Conservation (phyloP, 2,113 vertebrate species). For the Grus americana region DNA sequence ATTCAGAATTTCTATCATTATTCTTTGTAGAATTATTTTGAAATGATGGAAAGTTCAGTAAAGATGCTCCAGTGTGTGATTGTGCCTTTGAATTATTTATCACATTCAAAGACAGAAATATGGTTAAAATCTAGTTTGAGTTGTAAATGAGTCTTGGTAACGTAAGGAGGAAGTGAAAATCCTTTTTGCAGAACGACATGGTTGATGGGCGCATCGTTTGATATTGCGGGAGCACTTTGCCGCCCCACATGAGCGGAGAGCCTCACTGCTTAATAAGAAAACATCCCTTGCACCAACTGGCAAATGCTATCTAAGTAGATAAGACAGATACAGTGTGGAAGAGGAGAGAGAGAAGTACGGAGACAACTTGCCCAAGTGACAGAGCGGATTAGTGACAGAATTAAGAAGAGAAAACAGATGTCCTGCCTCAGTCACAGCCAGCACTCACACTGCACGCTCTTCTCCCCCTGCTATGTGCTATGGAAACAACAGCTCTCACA, state of each 20-base stretch:
- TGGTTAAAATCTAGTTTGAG: slow-evolving; percentile 46
- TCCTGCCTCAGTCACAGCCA: background rate
- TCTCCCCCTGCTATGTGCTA: background rate
- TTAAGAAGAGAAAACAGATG: background rate
- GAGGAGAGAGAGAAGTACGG: background rate
- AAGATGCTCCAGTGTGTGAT: slow-evolving; percentile 43
- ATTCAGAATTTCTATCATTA: slow-evolving; percentile 61
- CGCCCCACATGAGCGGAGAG: background rate
- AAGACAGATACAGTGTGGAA: background rate
- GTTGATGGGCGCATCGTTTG: background rate
- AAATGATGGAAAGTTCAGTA: slow-evolving; percentile 41
- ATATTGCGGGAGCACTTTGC: background rate
- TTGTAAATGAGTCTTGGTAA: slow-evolving; percentile 39
- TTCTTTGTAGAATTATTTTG: slow-evolving; percentile 62
- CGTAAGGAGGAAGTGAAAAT: background rate
- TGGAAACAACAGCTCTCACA: background rate
- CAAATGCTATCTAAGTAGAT: background rate
- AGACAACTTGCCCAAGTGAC: background rate
- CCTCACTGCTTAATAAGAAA: background rate
- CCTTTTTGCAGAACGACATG: background rate
- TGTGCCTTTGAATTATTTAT: slow-evolving; percentile 71
- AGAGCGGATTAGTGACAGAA: background rate
- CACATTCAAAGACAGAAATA: slow-evolving; percentile 38
- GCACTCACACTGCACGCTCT: no score
- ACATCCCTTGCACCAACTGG: background rate